Percentiles rank a stretch among this genome's conserved stretches.
phyloP scores from a whole-genome alignment of 2,113 vertebrate species.

The Saccopteryx bilineata region DNA sequence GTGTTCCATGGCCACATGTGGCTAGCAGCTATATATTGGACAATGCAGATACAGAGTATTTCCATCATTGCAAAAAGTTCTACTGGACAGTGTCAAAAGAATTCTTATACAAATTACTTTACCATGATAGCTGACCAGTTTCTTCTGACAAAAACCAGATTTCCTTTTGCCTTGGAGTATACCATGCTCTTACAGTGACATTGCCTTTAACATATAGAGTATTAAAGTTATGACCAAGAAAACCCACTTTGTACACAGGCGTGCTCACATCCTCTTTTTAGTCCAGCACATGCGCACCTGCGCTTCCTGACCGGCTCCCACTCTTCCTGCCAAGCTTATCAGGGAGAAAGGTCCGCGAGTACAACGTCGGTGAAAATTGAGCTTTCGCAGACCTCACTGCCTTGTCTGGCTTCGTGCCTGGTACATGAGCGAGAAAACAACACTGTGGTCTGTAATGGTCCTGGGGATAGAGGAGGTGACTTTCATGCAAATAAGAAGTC shows the following conservation, averaged over 20 bases:
- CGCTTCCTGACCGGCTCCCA: not conserved
- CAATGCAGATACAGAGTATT: not conserved
- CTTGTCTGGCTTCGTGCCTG: not conserved
- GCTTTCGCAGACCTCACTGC: not conserved
- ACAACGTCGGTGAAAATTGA: not conserved
- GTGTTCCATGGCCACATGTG: not conserved
- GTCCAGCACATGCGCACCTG: not conserved
- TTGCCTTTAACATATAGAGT: not conserved
- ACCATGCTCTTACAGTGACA: not conserved
- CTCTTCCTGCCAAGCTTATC: not conserved
- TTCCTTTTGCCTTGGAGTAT: not conserved
- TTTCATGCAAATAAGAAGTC: not conserved
- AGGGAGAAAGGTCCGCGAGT: not conserved
- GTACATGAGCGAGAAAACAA: not conserved
- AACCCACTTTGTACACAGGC: fast-evolving
- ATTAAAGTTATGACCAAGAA: not conserved
- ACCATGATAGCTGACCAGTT: not conserved
- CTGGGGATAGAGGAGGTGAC: not conserved
- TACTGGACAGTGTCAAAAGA: not conserved
- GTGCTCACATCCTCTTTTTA: not conserved
- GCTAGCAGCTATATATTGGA: not conserved
- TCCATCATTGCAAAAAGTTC: not conserved
- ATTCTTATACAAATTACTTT: not conserved
- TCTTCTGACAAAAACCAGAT: conserved; percentile 17
- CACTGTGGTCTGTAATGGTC: not conserved